Evolutionary conservation across 1,140 invertebrate genomes (phyloP).

Genomic region (Pinna nobilis): DNA sequence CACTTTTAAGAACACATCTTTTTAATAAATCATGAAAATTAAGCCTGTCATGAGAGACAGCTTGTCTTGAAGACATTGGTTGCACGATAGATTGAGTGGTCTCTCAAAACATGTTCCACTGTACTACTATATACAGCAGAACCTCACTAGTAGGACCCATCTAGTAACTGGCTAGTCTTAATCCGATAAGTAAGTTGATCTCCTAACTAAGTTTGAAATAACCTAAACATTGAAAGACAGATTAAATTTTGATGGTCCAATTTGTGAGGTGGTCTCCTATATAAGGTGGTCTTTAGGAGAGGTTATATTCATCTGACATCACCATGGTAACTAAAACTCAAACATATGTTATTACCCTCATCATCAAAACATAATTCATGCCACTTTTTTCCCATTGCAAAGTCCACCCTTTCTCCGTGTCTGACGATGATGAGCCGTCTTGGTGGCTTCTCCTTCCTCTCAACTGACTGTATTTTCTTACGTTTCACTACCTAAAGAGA

Average conservation of each 20-base stretch:
- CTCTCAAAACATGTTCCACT: no score
- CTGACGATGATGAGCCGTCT: slow-evolving; percentile 80
- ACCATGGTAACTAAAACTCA: neutral
- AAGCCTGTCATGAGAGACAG: no score
- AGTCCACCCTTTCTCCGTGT: slow-evolving; percentile 93
- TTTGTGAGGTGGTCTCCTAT: neutral
- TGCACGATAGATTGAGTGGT: no score
- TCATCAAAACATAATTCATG: slow-evolving; percentile 90
- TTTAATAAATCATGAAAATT: no score
- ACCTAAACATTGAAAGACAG: neutral
- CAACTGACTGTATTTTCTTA: neutral
- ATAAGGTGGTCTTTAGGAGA: neutral
- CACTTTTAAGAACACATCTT: no score
- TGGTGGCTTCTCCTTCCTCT: neutral
- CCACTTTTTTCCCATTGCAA: slow-evolving; percentile 90
- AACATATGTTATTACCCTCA: slow-evolving; percentile 76
- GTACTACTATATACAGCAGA: no score
- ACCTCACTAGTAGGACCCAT: no score
- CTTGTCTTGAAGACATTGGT: no score
- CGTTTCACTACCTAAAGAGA: no score
- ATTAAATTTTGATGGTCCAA: neutral
- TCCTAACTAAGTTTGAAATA: no score
- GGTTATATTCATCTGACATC: neutral
- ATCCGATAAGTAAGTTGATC: no score
- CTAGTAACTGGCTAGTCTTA: no score